Conservation (phyloP, 2,888 invertebrate species). For the Galerucella nymphaeae region DNA sequence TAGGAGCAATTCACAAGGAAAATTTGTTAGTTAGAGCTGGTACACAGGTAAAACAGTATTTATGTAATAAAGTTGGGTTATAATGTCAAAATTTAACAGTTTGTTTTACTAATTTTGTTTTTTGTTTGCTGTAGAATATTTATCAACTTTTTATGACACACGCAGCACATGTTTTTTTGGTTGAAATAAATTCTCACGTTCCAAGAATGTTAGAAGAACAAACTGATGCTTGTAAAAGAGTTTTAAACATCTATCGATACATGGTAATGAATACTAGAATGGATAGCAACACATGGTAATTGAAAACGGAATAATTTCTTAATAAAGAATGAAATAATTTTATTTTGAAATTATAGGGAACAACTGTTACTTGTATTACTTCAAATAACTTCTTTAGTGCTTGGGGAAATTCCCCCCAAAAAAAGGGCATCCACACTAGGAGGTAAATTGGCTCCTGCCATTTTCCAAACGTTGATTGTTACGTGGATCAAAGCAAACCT, state of each 20-base stretch:
- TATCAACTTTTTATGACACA: slow-evolving; percentile 93
- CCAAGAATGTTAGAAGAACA: slow-evolving; percentile 87
- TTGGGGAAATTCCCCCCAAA: slow-evolving; percentile 82
- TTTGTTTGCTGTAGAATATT: slow-evolving; percentile 71
- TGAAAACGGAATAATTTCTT: slow-evolving; percentile 21
- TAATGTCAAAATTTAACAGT: neutral
- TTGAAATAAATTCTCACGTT: slow-evolving; percentile 72
- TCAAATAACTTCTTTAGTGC: slow-evolving; percentile 90
- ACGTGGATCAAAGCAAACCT: slow-evolving; percentile 98
- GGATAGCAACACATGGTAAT: slow-evolving; percentile 91
- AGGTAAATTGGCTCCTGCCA: slow-evolving; percentile 84
- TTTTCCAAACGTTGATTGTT: slow-evolving; percentile 94
- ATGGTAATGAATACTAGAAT: slow-evolving; percentile 97
- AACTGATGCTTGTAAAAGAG: slow-evolving; percentile 95
- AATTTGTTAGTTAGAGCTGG: slow-evolving; percentile 85
- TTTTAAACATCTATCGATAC: slow-evolving; percentile 94
- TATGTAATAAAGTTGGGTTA: neutral
- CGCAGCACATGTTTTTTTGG: slow-evolving; percentile 93
- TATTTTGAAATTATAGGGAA: slow-evolving; percentile 72
- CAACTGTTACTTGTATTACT: slow-evolving; percentile 86
- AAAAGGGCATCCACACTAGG: slow-evolving; percentile 81
- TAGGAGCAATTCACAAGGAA: slow-evolving; percentile 85
- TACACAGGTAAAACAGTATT: slow-evolving; percentile 70
- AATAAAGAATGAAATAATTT: neutral
- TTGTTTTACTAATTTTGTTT: neutral